Evolutionary conservation across 2,113 vertebrate genomes (phyloP).

Genomic region (Apus apus): DNA sequence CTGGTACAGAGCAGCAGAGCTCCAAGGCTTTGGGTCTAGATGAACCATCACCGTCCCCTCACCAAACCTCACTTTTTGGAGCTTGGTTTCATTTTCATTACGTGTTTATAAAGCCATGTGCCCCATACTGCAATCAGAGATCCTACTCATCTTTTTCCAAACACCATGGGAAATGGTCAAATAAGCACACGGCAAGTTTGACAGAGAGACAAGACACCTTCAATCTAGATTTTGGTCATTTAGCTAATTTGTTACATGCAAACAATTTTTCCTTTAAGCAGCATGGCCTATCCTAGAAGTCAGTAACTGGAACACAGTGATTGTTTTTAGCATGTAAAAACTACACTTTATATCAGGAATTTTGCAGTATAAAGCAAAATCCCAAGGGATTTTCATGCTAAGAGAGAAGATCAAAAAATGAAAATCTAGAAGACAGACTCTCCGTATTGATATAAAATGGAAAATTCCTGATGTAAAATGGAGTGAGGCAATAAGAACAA

Average conservation of each 20-base stretch:
- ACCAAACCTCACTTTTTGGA: rapidly evolving
- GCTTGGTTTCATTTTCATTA: background rate
- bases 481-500: background rate
- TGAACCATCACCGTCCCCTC: background rate
- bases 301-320: background rate
- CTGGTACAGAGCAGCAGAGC: rapidly evolving
- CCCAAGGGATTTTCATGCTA: background rate
- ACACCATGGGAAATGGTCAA: background rate
- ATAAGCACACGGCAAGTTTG: background rate
- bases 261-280: background rate
- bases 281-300: background rate
- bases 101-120: background rate
- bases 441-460: background rate
- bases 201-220: background rate
- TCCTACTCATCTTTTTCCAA: background rate
- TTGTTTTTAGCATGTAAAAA: background rate
- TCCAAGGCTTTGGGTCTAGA: background rate
- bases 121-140: background rate
- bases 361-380: background rate
- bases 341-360: background rate
- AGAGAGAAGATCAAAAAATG: background rate
- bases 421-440: background rate
- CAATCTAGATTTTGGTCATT: background rate
- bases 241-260: background rate
- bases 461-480: background rate